These are phyloP conservation scores for Bolborhynchus lineola DNA, from an alignment of 2,113 vertebrate genomes.

Conservation along the genomic window DNA sequence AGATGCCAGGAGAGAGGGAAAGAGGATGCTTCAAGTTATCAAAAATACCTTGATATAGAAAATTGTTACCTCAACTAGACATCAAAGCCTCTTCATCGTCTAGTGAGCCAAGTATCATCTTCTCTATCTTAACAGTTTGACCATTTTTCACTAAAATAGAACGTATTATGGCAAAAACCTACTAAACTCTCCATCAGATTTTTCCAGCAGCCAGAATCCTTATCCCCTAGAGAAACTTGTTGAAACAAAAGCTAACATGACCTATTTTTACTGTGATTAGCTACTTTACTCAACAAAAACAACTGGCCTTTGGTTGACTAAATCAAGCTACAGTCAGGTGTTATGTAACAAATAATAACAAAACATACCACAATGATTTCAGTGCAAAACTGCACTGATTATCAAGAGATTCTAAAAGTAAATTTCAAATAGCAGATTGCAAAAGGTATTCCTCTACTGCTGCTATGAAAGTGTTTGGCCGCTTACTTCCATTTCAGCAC, in stretches of 20 bases:
- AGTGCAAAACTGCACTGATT: neutral
- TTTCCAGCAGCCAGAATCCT: neutral
- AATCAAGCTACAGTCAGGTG: neutral
- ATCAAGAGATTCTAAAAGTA: neutral
- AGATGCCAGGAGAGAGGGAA: neutral
- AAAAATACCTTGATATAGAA: neutral
- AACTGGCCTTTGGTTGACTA: neutral
- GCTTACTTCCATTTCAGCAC: neutral
- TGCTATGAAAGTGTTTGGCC: accelerated
- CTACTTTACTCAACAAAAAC: neutral
- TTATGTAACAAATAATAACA: neutral
- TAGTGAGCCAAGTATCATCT: neutral
- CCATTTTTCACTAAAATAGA: neutral
- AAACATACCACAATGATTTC: neutral
- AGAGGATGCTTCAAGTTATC: neutral
- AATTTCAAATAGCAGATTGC: neutral
- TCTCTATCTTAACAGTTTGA: neutral
- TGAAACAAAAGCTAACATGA: neutral
- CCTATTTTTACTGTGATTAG: neutral
- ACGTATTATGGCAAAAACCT: neutral
- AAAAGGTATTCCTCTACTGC: neutral
- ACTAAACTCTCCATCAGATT: neutral
- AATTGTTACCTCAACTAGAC: neutral
- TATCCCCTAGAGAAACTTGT: neutral
- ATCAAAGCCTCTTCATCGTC: neutral